phyloP scores from a whole-genome alignment of 2,113 vertebrate species.

The Oncorhynchus masou region DNA sequence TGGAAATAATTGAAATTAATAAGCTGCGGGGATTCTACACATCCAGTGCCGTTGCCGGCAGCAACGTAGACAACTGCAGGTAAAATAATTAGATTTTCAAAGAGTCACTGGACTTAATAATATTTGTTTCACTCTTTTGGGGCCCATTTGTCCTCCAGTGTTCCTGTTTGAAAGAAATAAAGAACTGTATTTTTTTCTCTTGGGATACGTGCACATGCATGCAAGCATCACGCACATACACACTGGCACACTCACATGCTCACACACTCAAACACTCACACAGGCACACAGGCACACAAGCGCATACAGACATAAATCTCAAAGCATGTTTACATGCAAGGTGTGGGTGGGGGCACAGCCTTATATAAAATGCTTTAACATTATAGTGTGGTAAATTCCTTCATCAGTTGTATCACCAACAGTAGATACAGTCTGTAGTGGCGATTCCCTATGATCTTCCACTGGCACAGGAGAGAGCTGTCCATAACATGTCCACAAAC shows the following conservation, averaged over 20 bases:
- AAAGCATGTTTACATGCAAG: too few relatives aligned
- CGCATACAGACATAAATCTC: too few relatives aligned
- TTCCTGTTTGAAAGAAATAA: background rate
- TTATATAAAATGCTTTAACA: too few relatives aligned
- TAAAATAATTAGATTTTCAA: conserved; percentile 54
- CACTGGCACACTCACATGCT: background rate
- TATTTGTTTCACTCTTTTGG: background rate
- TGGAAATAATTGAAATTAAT: conserved; percentile 81
- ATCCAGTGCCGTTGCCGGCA: conserved; percentile 71
- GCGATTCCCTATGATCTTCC: too few relatives aligned
- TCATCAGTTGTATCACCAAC: too few relatives aligned
- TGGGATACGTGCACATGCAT: background rate
- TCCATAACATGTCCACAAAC: too few relatives aligned
- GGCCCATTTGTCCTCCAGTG: background rate
- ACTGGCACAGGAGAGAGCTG: too few relatives aligned
- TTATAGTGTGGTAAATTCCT: too few relatives aligned
- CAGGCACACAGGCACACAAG: too few relatives aligned
- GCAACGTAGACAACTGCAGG: conserved; percentile 78
- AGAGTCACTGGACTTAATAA: background rate
- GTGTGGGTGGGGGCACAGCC: too few relatives aligned
- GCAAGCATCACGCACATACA: background rate
- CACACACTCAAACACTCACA: background rate
- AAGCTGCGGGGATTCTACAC: conserved; percentile 68
- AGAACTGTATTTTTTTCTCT: background rate
- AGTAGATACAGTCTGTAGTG: too few relatives aligned